These are phyloP conservation scores for Clarias magur DNA, from an alignment of 2,113 vertebrate genomes.

Conservation along the genomic window DNA sequence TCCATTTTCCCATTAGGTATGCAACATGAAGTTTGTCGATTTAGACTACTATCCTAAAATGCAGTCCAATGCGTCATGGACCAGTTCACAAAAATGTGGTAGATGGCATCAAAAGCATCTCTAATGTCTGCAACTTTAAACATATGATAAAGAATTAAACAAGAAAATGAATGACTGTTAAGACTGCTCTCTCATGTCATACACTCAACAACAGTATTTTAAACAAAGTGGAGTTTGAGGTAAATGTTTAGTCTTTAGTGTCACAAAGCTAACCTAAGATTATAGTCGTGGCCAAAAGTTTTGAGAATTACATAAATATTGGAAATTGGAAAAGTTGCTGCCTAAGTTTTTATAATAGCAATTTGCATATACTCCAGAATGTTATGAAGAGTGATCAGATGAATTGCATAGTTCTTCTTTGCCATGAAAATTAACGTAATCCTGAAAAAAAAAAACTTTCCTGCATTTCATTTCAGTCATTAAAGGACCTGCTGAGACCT, in stretches of 20 bases:
- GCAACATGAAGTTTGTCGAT: conserved; percentile 43
- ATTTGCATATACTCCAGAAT: too few relatives aligned
- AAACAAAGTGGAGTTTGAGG: neutral
- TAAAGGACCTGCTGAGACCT: too few relatives aligned
- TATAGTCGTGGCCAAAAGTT: too few relatives aligned
- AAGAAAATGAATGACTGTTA: neutral
- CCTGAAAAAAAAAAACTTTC: too few relatives aligned
- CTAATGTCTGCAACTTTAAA: conserved; percentile 50
- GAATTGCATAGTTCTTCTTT: too few relatives aligned
- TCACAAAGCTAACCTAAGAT: neutral
- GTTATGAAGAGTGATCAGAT: too few relatives aligned
- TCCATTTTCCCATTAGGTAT: conserved; percentile 55
- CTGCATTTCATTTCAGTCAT: too few relatives aligned
- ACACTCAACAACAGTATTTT: neutral
- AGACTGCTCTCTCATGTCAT: neutral
- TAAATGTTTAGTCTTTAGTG: neutral
- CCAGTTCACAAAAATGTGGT: conserved; percentile 38
- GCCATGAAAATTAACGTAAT: too few relatives aligned
- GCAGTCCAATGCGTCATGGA: conserved; percentile 54
- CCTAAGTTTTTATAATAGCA: too few relatives aligned
- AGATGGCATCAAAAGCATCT: conserved; percentile 51
- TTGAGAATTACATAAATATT: too few relatives aligned
- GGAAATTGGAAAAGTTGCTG: too few relatives aligned
- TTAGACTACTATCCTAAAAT: conserved; percentile 55
- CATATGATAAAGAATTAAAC: conserved; percentile 32